A percentile compares a stretch with the other conserved stretches of the same genome.
These are phyloP conservation scores for Babyrousa celebensis DNA, from an alignment of 2,797 vertebrate genomes.

Conservation along the genomic window DNA sequence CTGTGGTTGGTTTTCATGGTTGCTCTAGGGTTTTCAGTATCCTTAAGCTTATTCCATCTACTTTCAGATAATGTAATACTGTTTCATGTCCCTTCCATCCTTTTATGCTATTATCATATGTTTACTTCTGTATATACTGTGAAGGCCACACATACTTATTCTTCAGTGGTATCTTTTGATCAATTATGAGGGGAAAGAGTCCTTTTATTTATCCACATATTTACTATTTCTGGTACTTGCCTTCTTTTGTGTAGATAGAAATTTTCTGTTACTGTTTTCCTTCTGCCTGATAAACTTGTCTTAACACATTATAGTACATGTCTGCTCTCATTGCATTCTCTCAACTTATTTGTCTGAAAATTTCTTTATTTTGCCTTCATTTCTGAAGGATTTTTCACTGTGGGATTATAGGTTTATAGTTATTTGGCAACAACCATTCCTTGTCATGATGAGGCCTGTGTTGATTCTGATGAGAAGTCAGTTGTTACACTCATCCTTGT, in stretches of 20 bases:
- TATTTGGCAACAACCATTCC: not conserved
- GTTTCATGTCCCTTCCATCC: not conserved
- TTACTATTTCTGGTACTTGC: not conserved
- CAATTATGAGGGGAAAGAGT: not conserved
- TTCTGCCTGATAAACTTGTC: not conserved
- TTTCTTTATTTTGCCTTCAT: not conserved
- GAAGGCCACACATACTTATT: not conserved
- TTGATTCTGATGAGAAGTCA: not conserved
- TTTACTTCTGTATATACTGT: not conserved
- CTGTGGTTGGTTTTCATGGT: not conserved
- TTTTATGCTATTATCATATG: not conserved
- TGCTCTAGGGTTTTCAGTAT: not conserved
- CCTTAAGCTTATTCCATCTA: not conserved
- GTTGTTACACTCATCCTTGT: not conserved
- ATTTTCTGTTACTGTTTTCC: not conserved
- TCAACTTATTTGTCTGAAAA: not conserved
- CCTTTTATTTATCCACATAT: not conserved
- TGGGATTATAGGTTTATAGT: not conserved
- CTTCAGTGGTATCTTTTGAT: not conserved
- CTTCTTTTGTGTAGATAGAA: not conserved
- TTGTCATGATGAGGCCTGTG: not conserved
- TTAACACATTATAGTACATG: not conserved
- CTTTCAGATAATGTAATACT: not conserved
- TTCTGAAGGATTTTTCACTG: slow-evolving; percentile 1
- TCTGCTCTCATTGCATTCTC: not conserved